These are phyloP conservation scores for Melanotus villosus DNA, from an alignment of 2,888 invertebrate genomes.

Conservation along the genomic window DNA sequence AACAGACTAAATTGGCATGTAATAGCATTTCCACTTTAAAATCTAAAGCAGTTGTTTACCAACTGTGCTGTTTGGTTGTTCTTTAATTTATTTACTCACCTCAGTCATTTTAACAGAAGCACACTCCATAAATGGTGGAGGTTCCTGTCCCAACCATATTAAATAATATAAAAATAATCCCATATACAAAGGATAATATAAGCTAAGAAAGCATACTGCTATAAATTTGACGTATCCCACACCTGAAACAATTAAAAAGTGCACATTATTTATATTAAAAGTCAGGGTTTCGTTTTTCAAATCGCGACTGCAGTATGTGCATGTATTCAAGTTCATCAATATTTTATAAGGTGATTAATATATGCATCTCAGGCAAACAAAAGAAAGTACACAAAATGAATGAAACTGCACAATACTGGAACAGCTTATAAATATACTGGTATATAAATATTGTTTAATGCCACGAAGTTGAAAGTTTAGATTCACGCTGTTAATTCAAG, in stretches of 20 bases:
- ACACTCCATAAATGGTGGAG: slow-evolving; percentile 73
- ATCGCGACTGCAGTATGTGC: background rate
- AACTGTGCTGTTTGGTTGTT: too few species aligned
- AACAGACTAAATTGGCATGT: too few species aligned
- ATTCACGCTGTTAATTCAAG: background rate
- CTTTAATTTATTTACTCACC: too few species aligned
- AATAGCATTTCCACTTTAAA: too few species aligned
- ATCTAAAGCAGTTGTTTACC: too few species aligned
- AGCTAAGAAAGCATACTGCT: slow-evolving; percentile 70
- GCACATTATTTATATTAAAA: background rate
- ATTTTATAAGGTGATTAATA: too few species aligned
- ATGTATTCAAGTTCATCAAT: too few species aligned
- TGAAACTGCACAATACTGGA: background rate
- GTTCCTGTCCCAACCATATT: slow-evolving; percentile 72
- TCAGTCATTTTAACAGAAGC: slow-evolving; percentile 64
- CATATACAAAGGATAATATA: slow-evolving; percentile 74
- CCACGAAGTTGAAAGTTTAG: slow-evolving; percentile 11
- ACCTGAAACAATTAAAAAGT: slow-evolving; percentile 68
- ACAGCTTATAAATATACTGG: slow-evolving; percentile 13
- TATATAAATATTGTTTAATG: background rate
- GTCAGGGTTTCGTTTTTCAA: slow-evolving; percentile 11
- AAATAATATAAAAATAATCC: slow-evolving; percentile 72
- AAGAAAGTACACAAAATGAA: slow-evolving; percentile 16
- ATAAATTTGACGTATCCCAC: slow-evolving; percentile 75
- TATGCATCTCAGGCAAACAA: too few species aligned